Base-by-base conservation (phyloP, 2,888 invertebrate species). In the Mesochorus sp. region DNA sequence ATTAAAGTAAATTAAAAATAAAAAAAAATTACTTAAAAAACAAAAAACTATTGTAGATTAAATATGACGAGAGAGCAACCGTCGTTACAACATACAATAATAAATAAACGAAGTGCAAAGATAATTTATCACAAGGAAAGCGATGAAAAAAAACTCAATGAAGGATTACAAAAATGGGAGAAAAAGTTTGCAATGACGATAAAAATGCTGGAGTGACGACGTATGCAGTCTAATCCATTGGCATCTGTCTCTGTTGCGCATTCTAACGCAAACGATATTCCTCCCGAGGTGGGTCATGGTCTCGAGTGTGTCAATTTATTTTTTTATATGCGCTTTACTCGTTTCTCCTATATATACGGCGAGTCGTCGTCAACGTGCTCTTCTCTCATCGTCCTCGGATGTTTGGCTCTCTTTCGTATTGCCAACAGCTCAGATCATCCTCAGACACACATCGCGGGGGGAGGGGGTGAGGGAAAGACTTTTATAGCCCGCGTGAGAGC, bases 251-350 rank as follows among this genome's bases (percentile, higher is more conserved):
- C 59, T 53, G 39, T 57, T 49, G 53, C 34, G 10, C 47, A 28
- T 71, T 55, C 74, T 39, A 77, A 51, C 68, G 68, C 75, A 62
- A 76, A 70, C 61, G 17, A 44, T 67, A 76, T 72, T 72, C 76
- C 37, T 51, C 49, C 24, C 79, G 72, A 83, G 83, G 81, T 83
- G 81, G 83, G 83, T 83, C 83, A 83, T 74, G 83, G 83, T 80
- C 83, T 82, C 70, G 76, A 68, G 76, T 76, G 80, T 78, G 82
- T 80, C 81, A 82, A 83, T 82, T 83, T n/a, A n/a, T n/a, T n/a
- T n/a, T n/a, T n/a, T n/a, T 83, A 74, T 67, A 79, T 78, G 79
- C 82, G 76, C 80, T 79, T 83, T 80, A 82, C 82, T 82, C 74
- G 66, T 74, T n/a, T n/a, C n/a, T n/a, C 74, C 28, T 42, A 51